Evolutionary conservation across 2,113 vertebrate genomes (phyloP), one percentile per base, ranked within the genome.

Genomic region (Aix galericulata): DNA sequence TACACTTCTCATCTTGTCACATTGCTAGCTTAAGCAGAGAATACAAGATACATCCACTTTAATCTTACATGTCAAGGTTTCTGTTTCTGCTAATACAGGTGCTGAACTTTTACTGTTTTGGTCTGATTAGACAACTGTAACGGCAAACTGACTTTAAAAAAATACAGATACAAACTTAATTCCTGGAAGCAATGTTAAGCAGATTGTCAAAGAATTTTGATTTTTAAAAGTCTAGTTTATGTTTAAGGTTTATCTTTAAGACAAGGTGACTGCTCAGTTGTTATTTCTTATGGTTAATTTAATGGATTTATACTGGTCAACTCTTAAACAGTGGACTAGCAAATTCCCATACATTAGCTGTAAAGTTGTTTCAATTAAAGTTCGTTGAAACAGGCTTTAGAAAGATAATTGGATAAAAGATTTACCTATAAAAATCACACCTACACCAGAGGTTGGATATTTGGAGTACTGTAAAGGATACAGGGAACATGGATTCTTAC

Each of bases 121-220:
- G 20, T 82, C 38, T 94, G 53, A 52, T 84, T 32, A 86, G 9
- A 18, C 20, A 89, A 62, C 10, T 58, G 2, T 36, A 50, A 36
- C 8, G 52, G 21, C 53, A 23, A 25, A 8, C 21, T 34, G 13
- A 46, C 52, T 86, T 83, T 55, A 40, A 58, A 69, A 69, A 89
- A n/a, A 3, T 40, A 40, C 13, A 72, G 76, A 84, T 42, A 53
- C 4, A 81, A 46, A 86, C 50, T 53, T 44, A 20, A 78, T 92
- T 94, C 56, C 68, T 93, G 73, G 85, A 92, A 97, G 73, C 40
- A 94, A 78, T 4, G 50, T 63, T 38, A 86, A 74, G 36, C 13
- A 88, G 18, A 55, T 59, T 66, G 69, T 29, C 32, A 86, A 92
- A 83, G 3, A 9, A 18, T 60, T 84, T 74, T 83, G 3, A 38